A percentile compares a stretch with the other conserved stretches of the same genome.
These are phyloP conservation scores for Calycopis cecrops DNA, from an alignment of 1,140 invertebrate genomes.

Conservation along the genomic window DNA sequence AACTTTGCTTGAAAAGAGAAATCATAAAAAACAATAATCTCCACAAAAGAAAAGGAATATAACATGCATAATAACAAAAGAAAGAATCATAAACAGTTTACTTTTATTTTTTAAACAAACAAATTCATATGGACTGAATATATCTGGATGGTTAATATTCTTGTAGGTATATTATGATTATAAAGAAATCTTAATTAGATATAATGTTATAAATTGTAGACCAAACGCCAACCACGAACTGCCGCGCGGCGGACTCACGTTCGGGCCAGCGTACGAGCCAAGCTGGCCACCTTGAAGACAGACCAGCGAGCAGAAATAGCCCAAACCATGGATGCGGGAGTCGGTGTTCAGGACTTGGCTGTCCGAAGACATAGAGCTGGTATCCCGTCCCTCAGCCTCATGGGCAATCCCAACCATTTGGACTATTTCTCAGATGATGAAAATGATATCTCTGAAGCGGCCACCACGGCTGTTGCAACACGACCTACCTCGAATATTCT, in stretches of 20 bases:
- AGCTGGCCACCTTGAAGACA: constrained; percentile 33
- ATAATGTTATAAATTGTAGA: constrained; percentile 24
- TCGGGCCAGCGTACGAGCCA: constrained; percentile 52
- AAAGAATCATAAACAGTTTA: no score
- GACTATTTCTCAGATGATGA: constrained; percentile 78
- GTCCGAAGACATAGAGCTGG: constrained; percentile 37
- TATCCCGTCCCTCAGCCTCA: constrained; percentile 66
- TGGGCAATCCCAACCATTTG: constrained; percentile 79
- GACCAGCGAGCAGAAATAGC: constrained; percentile 20
- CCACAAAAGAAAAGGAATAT: no score
- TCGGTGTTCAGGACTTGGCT: constrained; percentile 49
- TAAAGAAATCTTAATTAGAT: no score
- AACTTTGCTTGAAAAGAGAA: no score
- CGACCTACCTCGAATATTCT: constrained; percentile 58
- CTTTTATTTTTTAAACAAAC: no score
- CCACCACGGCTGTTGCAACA: constrained; percentile 58
- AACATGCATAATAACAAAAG: no score
- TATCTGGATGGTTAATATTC: no score
- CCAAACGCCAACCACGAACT: constrained; percentile 59
- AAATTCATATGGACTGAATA: no score
- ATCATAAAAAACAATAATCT: no score
- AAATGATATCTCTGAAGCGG: constrained; percentile 38
- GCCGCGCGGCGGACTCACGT: constrained; percentile 58
- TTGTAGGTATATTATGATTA: no score
- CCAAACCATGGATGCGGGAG: constrained; percentile 35